A percentile compares a stretch with the other conserved stretches of the same genome.
Conservation (phyloP, 2,888 invertebrate genomes). For the Drosophila aldrichi region DNA sequence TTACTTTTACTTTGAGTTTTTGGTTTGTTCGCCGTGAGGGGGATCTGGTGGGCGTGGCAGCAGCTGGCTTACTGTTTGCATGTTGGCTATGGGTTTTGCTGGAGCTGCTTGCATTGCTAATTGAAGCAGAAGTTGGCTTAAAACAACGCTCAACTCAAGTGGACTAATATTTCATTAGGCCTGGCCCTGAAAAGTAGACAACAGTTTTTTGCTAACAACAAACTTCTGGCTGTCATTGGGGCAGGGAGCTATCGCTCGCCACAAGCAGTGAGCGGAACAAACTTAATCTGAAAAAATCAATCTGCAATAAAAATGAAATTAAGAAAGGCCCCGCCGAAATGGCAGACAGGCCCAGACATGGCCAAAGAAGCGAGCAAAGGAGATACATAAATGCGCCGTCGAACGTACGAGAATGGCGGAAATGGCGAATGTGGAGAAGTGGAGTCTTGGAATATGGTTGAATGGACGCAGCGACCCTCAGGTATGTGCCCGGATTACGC, state of each 20-base stretch:
- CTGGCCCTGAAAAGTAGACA: slow-evolving; percentile 42
- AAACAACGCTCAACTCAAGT: slow-evolving; percentile 28
- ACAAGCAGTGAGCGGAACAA: slow-evolving; percentile 32
- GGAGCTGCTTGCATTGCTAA: slow-evolving; percentile 50
- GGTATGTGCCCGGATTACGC: slow-evolving; percentile 77
- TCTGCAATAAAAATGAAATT: slow-evolving; percentile 80
- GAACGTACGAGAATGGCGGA: slow-evolving; percentile 12
- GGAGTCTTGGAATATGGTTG: slow-evolving; percentile 18
- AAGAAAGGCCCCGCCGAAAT: slow-evolving; percentile 61
- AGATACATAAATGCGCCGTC: neutral
- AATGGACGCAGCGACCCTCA: slow-evolving; percentile 45
- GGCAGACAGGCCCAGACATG: slow-evolving; percentile 33
- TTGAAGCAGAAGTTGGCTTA: slow-evolving; percentile 57
- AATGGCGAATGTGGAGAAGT: neutral
- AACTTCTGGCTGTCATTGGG: slow-evolving; percentile 8
- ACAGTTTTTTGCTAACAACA: slow-evolving; percentile 33
- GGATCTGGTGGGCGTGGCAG: slow-evolving; percentile 12
- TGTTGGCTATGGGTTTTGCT: slow-evolving; percentile 30
- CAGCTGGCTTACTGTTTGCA: slow-evolving; percentile 39
- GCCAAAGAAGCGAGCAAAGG: slow-evolving; percentile 11
- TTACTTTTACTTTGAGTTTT: slow-evolving; percentile 63
- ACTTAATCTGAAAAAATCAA: slow-evolving; percentile 77
- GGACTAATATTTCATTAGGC: slow-evolving; percentile 39
- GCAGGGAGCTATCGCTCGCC: slow-evolving; percentile 2
- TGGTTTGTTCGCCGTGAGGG: slow-evolving; percentile 12